Conservation (phyloP, 2,113 vertebrate genomes). For the Elgaria multicarinata region DNA sequence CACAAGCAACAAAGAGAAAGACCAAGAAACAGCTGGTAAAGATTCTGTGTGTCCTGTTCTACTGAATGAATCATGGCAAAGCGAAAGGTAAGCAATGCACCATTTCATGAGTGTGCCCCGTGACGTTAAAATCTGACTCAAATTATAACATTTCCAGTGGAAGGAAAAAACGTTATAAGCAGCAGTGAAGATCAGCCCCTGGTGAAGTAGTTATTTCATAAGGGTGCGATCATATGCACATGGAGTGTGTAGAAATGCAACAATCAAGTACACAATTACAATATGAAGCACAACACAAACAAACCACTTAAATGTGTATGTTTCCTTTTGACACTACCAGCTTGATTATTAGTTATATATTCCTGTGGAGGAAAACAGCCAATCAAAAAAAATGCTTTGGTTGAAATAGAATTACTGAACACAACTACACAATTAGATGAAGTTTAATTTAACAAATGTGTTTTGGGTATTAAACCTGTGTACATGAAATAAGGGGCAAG, state of each 20-base stretch:
- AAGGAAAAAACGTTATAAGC: no score
- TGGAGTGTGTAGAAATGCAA: neutral
- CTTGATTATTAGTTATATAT: neutral
- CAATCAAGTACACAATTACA: neutral
- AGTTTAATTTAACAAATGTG: neutral
- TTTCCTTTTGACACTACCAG: neutral
- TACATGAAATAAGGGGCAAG: neutral
- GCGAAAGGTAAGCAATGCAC: no score
- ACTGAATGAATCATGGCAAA: no score
- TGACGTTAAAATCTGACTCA: no score
- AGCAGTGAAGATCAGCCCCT: no score
- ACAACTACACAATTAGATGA: neutral
- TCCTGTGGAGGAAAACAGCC: neutral
- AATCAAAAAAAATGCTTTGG: neutral
- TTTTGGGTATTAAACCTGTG: neutral
- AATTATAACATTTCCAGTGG: no score
- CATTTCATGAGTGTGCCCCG: no score
- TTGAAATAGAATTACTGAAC: neutral
- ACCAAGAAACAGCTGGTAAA: no score
- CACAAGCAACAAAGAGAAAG: no score
- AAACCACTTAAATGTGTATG: neutral
- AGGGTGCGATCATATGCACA: neutral
- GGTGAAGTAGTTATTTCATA: neutral
- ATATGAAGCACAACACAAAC: neutral
- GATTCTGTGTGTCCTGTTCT: no score